phyloP scores from a whole-genome alignment of 2,888 invertebrate genomes.

The Oscheius sp. region DNA sequence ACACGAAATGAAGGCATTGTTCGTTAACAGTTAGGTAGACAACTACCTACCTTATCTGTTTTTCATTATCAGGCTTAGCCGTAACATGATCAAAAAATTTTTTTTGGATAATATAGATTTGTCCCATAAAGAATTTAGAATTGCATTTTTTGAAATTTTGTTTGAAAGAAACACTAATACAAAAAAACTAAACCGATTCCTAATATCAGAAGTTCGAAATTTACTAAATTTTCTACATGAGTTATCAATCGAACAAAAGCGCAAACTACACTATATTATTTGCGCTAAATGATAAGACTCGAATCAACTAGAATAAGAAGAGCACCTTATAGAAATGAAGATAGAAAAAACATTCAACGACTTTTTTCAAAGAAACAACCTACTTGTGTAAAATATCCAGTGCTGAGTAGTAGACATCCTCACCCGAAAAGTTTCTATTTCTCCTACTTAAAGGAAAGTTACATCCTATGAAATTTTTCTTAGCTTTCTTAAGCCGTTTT shows the following conservation, averaged over 20 bases:
- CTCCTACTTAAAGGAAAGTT: constrained; percentile 42
- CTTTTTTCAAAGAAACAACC: constrained; percentile 1
- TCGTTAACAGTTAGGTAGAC: background rate
- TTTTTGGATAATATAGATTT: too few relatives aligned
- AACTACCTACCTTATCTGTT: background rate
- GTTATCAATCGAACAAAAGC: too few relatives aligned
- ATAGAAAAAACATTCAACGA: background rate
- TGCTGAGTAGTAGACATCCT: constrained; percentile 31
- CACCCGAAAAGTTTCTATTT: constrained; percentile 15
- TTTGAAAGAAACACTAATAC: too few relatives aligned
- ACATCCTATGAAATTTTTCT: constrained; percentile 44
- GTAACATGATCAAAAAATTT: too few relatives aligned
- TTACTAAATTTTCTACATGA: too few relatives aligned
- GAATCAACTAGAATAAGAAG: background rate
- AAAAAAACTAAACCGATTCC: too few relatives aligned
- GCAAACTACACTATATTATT: background rate
- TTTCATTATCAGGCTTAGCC: background rate
- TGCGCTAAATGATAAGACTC: too few relatives aligned
- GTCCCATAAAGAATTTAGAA: too few relatives aligned
- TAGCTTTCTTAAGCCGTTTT: constrained; percentile 42
- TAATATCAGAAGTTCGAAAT: too few relatives aligned
- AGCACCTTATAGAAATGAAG: background rate
- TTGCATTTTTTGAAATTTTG: too few relatives aligned
- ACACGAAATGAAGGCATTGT: background rate
- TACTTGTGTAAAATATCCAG: background rate